Evolutionary conservation across 30 jellyfish, hydroid and myxozoan genomes (phyloP), one percentile per base, ranked within the genome.

Genomic region (Turritopsis rubra): DNA sequence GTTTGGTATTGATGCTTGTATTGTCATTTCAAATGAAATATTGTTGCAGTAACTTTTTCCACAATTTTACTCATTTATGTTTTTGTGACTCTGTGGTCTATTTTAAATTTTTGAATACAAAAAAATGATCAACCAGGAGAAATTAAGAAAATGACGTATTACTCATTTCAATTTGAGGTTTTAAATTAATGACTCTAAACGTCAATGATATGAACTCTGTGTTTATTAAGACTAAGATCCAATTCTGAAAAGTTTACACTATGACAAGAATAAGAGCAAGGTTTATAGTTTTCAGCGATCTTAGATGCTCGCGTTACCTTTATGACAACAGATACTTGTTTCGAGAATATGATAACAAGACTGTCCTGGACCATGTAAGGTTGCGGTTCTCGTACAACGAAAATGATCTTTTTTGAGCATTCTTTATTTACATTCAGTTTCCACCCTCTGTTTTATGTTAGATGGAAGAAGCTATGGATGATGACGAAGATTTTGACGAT

Each of bases 401-500:
- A n/a, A n/a, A n/a, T n/a, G 13, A 41, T 41, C 13, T 3, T 41
- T 5, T 41, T 41, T 41, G 13, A 13, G 60, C 13, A 41, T 41
- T 41, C 13, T 41, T 3, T 3, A 5, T 41, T 41, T 41, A 41
- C 5, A 3, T 3, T 41, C 13, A 41, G 60, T 41, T 41, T 41
- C 60, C 13, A 41, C 13, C 60, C 60, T 41, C 13, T 27, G 72
- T 75, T 54, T n/a, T 81, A 28, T 0, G 28, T 30, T 41, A 93
- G 99, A 52, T 93, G 82, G 96, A 93, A 75, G 96, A 93, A 72
- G 73, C 88, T 84, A 77, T 83, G 29, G 99, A 93, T 53, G 86
- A 89, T 1, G 99, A 93, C 71, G 99, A 93, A 21, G 99, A 93
- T 80, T 92, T 89, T 81, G 96, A 88, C 53, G 90, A 71, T 66